Base-by-base conservation (phyloP, 2,888 invertebrate species). In the Apamea anceps region DNA sequence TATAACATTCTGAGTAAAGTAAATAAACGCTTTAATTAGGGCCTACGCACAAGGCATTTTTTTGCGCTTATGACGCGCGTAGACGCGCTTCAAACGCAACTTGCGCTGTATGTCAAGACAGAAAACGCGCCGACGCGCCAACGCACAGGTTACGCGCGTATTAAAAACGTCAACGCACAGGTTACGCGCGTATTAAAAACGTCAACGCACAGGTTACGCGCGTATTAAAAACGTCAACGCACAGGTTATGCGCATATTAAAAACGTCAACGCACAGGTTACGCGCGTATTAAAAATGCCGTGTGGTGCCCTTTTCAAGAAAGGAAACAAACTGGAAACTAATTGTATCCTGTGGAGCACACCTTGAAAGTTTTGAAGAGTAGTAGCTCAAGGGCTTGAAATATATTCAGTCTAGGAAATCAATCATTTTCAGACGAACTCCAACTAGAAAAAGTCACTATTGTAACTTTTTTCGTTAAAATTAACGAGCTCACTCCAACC, bases 401-500 rank as follows among this genome's bases (percentile, higher is more conserved):
- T 75, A 75, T 25, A 45, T 32, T 32, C 13, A 21, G 4, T 73
- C 21, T 2, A 18, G 10, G 12, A 70, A 63, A 81, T 37, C 57
- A 75, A 63, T 75, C 28, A 81, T 75, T 68, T 68, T 54, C 25
- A 37, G 37, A 68, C n/a, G 8, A 67, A 18, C 37, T 75, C 45
- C 42, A 74, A 74, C 54, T 67, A 73, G 10, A 45, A 72, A 51
- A 72, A 60, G 66, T 42, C 13, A 15, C 15, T 66, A 25, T 12
- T 1, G n/a, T 60, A 73, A 67, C 2, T 21, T 62, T 54, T 66
- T 62, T 80, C 51, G 7, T 81, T 62, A 63, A 48, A 75, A 81
- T 63, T 12, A 45, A 68, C 48, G 68, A 81, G 1, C 28, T 28
- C 7, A 25, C 62, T 75, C 37, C 62, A 21, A 28, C 54, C 37